Base-by-base conservation (phyloP, 2,113 vertebrate genomes). In the Callorhinus ursinus region DNA sequence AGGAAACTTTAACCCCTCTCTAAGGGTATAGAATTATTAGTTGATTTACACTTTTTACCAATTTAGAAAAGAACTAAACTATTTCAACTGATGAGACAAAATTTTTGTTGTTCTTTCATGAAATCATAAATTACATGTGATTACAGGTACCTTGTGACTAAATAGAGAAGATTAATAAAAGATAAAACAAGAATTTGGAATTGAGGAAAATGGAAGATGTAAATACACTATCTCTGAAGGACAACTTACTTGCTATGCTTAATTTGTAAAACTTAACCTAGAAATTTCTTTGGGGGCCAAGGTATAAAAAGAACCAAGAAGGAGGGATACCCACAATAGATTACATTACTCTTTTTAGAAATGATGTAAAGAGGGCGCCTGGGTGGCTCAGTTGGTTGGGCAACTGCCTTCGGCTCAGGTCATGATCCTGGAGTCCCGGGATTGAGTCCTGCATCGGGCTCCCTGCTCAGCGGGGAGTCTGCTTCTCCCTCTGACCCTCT, bases 81-180 rank as follows among this genome's bases (percentile, higher is more conserved):
- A 14, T 79, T 85, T 83, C 26, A 46, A 53, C 22, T 53, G 26
- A 74, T 84, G 77, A 82, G n/a, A 74, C 31, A 51, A 21, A 69
- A 33, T 13, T 93, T 82, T 83, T 57, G 14, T 49, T 24, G 7
- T 77, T 94, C 49, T 81, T 69, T 51, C 36, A 89, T 95, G 51
- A 65, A 59, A 85, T 1, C 24, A 72, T 86, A 86, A 67, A 77
- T 69, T 83, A 79, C 18, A 74, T 7, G 1, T 86, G 51, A 67
- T 82, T 42, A 28, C 42, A 76, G 18, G 7, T 4, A 93, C 22
- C n/a, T 86, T 88, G 31, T 89, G 71, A 90, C 19, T 86, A 55
- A 86, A 80, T 93, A 63, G 55, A 65, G 55, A 81, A 76, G 33
- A 77, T 88, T 82, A 92, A 42, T 84, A 57, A 72, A 92, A 85